Base-by-base conservation (phyloP, 2,888 invertebrate species). In the Aricia artaxerxes region DNA sequence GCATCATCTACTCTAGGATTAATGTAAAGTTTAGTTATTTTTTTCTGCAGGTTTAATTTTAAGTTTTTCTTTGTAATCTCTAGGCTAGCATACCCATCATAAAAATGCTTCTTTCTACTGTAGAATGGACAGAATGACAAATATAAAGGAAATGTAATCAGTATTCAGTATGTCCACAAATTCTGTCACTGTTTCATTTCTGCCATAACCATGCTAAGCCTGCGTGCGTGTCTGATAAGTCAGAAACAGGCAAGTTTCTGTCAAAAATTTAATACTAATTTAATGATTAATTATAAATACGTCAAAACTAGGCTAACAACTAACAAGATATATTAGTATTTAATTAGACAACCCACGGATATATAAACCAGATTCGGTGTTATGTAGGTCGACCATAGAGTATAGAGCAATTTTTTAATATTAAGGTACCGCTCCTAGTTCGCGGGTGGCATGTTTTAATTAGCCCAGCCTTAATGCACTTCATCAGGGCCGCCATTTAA, bases 311-410 rank as follows among this genome's bases (percentile, higher is more conserved):
- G 49, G 35, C 31, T 13, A 75, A 57, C 53, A 53, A 57, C 31
- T 13, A 75, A 57, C 53, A 53, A 57, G 31, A 53, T 76, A 57
- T 16, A 76, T 76, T 44, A 31, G 75, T 75, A 31, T 76, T 53
- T 76, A 31, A 73, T 57, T 76, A 53, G 24, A 73, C 73, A 44
- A 24, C 73, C 73, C 73, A 73, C 73, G 73, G 69, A 69, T 69
- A 69, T 73, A 7, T 16, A 44, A 44, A 73, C 73, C 24, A 44
- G 73, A 73, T 73, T 73, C 16, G 76, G 76, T 35, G 57, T 57
- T 35, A 76, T 57, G 53, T 76, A 16, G 76, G 57, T 57, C 76
- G 76, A 35, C 16, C 53, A 53, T 38, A 69, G 69, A 69, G 69
- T 38, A 38, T 38, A 69, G 69, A 69, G 69, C 13, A 38, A 38